phyloP scores from a whole-genome alignment of 2,888 invertebrate species.

The Stenurella melanura region DNA sequence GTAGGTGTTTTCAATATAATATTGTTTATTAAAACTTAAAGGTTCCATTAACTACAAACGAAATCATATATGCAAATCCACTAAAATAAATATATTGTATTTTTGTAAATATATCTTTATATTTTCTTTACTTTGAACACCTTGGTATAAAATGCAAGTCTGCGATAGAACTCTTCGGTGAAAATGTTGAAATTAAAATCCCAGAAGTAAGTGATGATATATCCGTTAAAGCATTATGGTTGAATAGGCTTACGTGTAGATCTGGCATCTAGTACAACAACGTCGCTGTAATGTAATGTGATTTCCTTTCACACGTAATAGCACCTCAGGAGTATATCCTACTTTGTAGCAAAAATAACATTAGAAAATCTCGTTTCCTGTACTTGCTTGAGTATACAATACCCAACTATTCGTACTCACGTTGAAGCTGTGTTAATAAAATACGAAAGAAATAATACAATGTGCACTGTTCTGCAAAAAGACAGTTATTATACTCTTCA shows the following conservation, averaged over 20 bases:
- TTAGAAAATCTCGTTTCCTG: constrained; percentile 25
- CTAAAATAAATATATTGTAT: too few relatives aligned
- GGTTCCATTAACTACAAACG: too few relatives aligned
- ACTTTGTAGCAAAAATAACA: constrained; percentile 31
- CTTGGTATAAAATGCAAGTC: too few relatives aligned
- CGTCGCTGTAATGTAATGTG: constrained; percentile 17
- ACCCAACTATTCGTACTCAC: neutral
- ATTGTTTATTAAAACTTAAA: too few relatives aligned
- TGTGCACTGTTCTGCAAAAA: too few relatives aligned
- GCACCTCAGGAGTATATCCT: constrained; percentile 30
- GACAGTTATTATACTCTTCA: too few relatives aligned
- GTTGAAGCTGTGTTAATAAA: neutral
- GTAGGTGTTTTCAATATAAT: too few relatives aligned
- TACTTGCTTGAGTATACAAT: neutral
- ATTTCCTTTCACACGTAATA: constrained; percentile 36
- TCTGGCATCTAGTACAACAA: constrained; percentile 9
- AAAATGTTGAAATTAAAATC: neutral
- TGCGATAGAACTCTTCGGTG: too few relatives aligned
- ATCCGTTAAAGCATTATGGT: neutral
- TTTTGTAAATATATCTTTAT: too few relatives aligned
- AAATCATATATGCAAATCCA: too few relatives aligned
- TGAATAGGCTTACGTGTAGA: constrained; percentile 13
- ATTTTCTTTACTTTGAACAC: too few relatives aligned
- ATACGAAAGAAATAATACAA: neutral
- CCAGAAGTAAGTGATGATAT: neutral